Conservation (phyloP, 2,797 vertebrate species). For the Emydoidea blandingii region DNA sequence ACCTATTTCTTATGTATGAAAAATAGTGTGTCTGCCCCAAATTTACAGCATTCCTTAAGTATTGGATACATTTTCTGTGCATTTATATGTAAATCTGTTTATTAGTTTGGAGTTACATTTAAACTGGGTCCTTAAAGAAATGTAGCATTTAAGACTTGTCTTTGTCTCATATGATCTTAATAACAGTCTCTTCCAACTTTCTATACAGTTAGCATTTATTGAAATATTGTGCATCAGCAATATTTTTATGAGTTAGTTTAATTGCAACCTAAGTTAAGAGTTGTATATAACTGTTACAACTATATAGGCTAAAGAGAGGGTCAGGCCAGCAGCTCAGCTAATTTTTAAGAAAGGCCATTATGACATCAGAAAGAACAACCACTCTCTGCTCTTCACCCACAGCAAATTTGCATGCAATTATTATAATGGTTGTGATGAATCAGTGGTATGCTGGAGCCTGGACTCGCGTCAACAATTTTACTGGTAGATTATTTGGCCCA, state of each 20-base stretch:
- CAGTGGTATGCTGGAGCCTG: not conserved
- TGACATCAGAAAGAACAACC: not conserved
- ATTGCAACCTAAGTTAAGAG: not conserved
- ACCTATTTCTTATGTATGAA: not conserved
- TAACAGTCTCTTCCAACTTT: not conserved
- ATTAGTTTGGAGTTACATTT: not conserved
- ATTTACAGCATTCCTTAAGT: accelerated
- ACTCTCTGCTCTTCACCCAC: too few species aligned
- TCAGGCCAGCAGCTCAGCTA: not conserved
- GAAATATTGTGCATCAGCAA: not conserved
- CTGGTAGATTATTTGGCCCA: not conserved
- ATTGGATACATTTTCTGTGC: not conserved
- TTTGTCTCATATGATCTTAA: not conserved
- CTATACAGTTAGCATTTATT: not conserved
- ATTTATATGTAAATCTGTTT: not conserved
- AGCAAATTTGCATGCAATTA: not conserved
- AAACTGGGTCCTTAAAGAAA: not conserved
- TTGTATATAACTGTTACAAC: not conserved
- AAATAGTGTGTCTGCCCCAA: not conserved
- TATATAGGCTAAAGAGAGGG: not conserved
- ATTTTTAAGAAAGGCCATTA: not conserved
- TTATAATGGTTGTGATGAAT: not conserved
- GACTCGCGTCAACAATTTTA: not conserved
- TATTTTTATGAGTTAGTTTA: not conserved
- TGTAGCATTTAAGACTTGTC: not conserved